Base-by-base conservation (phyloP, 2,113 vertebrate genomes). In the Ophiodon elongatus region DNA sequence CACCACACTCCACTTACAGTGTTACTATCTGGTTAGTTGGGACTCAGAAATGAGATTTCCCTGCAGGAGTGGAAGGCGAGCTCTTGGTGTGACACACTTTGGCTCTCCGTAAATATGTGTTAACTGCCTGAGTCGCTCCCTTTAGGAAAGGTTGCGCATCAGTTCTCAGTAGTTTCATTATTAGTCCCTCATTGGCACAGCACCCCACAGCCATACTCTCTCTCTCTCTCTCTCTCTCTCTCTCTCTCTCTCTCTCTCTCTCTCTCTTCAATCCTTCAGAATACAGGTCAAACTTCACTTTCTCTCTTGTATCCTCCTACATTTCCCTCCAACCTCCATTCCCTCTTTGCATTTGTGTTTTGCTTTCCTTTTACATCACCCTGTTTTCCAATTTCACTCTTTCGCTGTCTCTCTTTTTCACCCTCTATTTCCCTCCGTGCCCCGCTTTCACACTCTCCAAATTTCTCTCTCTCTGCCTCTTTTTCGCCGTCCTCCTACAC, bases 101-200 rank as follows among this genome's bases (percentile, higher is more conserved):
- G 31, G 8, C 78, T 76, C 73, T 73, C 69, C 39, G 60, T 84
- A 76, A 86, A 85, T 86, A 80, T 83, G 81, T 87, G 79, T 79
- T 80, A 70, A 87, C 60, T 67, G 78, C 63, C 29, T 78, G 37
- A 79, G 85, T 70, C 4, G n/a, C 35, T 91, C 85, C 79, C 74
- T 43, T 73, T 31, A 72, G 88, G 64, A 57, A 54, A 79, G 35
- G 59, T 45, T 80, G 45, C 50, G 25, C 65, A 73, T 56, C 78
- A 78, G 70, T 63, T 77, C 74, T 76, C 25, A 5, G 17, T 77
- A 77, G 73, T 73, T 87, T 81, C 79, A 79, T 92, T 91, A 86
- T 73, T 17, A 77, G 71, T 71, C 79, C 66, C 70, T 83, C 37
- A 63, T 84, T 79, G 81, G 69, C 68, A 73, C 39, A 19, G 39